phyloP scores from a whole-genome alignment of 2,888 invertebrate species.

The Chaetogeoica ovagalla region DNA sequence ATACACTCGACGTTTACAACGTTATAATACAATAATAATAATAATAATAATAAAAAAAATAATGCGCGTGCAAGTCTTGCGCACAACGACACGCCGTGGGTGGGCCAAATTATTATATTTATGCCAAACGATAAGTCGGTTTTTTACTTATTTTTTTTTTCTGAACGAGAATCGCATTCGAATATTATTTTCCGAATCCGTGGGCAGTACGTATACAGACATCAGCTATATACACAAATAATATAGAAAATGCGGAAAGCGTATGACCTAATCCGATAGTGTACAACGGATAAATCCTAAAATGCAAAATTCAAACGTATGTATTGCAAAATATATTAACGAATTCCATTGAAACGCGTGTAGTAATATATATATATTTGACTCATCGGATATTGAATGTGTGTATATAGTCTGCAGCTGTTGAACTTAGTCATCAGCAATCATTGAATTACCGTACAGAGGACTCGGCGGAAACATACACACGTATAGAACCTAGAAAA shows the following conservation, averaged over 20 bases:
- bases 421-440: neutral
- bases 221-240: neutral
- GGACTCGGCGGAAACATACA: too few species aligned
- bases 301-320: neutral
- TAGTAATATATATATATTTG: slow-evolving; percentile 3
- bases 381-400: slow-evolving; percentile 7
- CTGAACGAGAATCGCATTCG: slow-evolving; percentile 7
- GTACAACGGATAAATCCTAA: neutral
- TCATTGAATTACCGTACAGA: too few species aligned
- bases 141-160: neutral
- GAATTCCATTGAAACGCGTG: slow-evolving; percentile 13
- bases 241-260: neutral
- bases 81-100: neutral
- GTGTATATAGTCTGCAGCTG: too few species aligned
- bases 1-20: neutral
- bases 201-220: neutral
- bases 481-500: too few species aligned
- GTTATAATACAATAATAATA: neutral
- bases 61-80: neutral
- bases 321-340: neutral
- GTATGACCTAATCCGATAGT: neutral
- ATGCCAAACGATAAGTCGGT: neutral
- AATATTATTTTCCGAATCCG: neutral
- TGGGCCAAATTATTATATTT: slow-evolving; percentile 6
- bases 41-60: neutral